Evolutionary conservation across 92 coral and sea anemone genomes (phyloP), one percentile per base, ranked within the genome.

Genomic region (Bergia puertoricense): DNA sequence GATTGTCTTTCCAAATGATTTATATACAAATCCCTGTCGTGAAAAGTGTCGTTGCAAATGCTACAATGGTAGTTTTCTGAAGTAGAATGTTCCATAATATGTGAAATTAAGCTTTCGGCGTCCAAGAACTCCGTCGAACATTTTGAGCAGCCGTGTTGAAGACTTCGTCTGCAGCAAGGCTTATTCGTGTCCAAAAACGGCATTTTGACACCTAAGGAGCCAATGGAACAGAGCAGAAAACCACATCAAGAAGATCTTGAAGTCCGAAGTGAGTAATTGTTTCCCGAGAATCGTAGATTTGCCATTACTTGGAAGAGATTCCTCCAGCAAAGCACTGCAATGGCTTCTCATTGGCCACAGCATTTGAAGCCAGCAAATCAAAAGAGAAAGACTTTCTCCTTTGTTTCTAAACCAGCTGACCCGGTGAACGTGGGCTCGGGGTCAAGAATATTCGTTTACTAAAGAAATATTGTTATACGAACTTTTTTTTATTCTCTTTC

Each of bases 1-100:
- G 48, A 20, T 14, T 78, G 81, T 7, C 65, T 75, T 43, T 86
- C 15, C 38, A 90, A 85, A 46, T 90, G 92, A 73, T 74, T 85
- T 45, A 80, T 41, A 48, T 78, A 90, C 54, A 76, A 79, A 68
- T 38, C 81, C n/a, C 54, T 86, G 30, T 48, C 69, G 2, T 50
- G 39, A 54, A 86, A 86, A 6, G 41, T 6, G n/a, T 56, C 48
- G 3, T 74, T 30, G 42, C 92, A 90, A 54, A 78, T 80, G 30
- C 46, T 30, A 51, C 92, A 90, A 42, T 81, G 22, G 85, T 14
- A 81, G 0, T 3, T 81, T 62, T 39, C 85, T 57, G 85, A 57
- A 6, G 30, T 20, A 14, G 85, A 41, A 41, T 81, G 85, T 57
- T 66, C 37, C 48, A 5, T 51, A 22, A 81, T 74, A 38, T 81